Evolutionary conservation across 2,888 invertebrate genomes (phyloP).

Genomic region (Acleris emargana): DNA sequence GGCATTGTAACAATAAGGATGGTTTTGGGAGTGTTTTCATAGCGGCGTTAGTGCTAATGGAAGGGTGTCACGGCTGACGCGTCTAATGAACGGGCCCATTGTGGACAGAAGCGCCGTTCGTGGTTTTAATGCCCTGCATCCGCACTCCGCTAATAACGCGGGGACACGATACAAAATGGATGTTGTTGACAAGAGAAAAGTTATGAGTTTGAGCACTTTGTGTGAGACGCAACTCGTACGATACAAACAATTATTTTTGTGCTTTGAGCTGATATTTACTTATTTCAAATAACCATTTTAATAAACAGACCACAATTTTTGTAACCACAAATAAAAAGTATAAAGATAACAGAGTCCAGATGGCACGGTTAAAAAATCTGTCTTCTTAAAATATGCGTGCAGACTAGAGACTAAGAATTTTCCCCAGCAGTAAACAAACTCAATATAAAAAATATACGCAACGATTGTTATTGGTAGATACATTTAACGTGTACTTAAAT

Average conservation of each 20-base stretch:
- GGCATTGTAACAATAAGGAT: constrained; percentile 73
- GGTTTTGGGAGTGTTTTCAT: constrained; percentile 74
- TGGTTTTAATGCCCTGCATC: constrained; percentile 55
- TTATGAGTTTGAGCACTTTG: constrained; percentile 32
- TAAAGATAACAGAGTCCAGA: too few species aligned
- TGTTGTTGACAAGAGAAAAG: constrained; percentile 35
- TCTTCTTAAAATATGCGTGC: too few species aligned
- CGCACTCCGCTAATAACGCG: constrained; percentile 30
- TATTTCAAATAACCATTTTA: neutral
- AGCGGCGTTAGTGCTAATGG: constrained; percentile 71
- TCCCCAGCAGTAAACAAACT: too few species aligned
- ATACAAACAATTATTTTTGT: neutral
- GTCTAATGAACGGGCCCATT: constrained; percentile 78
- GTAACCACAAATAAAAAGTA: too few species aligned
- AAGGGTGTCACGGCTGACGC: constrained; percentile 76
- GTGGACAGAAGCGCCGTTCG: constrained; percentile 73
- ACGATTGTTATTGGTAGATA: too few species aligned
- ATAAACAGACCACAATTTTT: too few species aligned
- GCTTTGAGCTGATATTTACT: neutral
- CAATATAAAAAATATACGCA: too few species aligned
- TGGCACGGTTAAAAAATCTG: too few species aligned
- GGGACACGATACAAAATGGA: constrained; percentile 38
- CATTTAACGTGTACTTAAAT: too few species aligned
- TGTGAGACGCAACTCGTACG: neutral
- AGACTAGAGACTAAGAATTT: too few species aligned